Evolutionary conservation across 1,140 invertebrate species (phyloP).

Genomic region (Scylla paramamosain): DNA sequence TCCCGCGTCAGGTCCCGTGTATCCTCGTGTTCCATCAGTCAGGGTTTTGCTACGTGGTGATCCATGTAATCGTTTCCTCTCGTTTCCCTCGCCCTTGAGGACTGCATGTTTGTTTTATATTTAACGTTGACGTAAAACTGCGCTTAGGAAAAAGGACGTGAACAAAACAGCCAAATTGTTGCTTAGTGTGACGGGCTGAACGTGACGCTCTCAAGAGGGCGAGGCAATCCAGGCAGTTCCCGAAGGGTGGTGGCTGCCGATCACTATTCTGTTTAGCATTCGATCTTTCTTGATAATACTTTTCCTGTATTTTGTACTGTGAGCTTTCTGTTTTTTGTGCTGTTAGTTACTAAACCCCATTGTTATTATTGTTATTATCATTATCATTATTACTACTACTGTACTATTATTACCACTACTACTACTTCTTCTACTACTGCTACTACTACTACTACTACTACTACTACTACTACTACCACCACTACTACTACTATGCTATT

Average conservation of each 20-base stretch:
- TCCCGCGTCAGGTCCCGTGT: background rate
- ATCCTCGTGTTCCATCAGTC: slow-evolving; percentile 36
- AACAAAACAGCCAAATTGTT: slow-evolving; percentile 6
- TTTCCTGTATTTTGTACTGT: slow-evolving; percentile 6
- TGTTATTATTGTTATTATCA: background rate
- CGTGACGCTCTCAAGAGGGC: background rate
- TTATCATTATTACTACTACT: background rate
- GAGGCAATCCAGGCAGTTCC: background rate
- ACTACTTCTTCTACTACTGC: too few relatives aligned
- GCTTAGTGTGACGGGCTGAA: background rate
- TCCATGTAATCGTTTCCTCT: slow-evolving; percentile 51
- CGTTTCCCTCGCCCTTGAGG: slow-evolving; percentile 47
- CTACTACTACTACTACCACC: too few relatives aligned
- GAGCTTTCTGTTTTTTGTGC: background rate
- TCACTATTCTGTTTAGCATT: background rate
- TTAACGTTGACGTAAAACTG: slow-evolving; percentile 58
- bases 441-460: too few relatives aligned
- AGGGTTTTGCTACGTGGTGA: slow-evolving; percentile 27
- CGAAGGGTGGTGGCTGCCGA: background rate
- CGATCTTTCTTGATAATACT: background rate
- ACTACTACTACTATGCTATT: background rate
- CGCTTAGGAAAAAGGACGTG: slow-evolving; percentile 47
- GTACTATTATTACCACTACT: too few relatives aligned
- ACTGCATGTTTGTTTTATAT: slow-evolving; percentile 71
- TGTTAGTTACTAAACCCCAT: slow-evolving; percentile 6